Base-by-base conservation (phyloP, 2,888 invertebrate genomes). In the Teinopalpus imperialis region DNA sequence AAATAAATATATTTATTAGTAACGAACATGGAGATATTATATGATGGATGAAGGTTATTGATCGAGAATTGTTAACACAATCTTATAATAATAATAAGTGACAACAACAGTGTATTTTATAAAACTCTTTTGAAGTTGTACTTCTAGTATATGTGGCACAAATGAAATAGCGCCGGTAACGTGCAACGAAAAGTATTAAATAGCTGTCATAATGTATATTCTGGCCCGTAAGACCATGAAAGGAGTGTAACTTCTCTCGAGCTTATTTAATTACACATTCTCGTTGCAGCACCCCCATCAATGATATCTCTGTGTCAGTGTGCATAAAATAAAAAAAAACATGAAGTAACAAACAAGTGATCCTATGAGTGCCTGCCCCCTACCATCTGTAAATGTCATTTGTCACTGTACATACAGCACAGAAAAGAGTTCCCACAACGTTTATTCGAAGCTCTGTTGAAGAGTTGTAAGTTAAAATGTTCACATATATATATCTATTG, bases 401-500 rank as follows among this genome's bases (percentile, higher is more conserved):
- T 37, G 37, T 51, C 52, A 49, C 31, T 67, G 67, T 69, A 67
- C 37, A 69, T 67, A 61, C 32, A 34, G 43, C 54, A 53, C 48
- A 48, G 51, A 52, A 52, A 48, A 58, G 53, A 63, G 60, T 61
- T 56, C 61, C 61, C 55, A 58, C 58, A 55, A 60, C 63, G 57
- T 71, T 67, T 72, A 66, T 68, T 69, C 49, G 52, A 69, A 61
- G 63, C 74, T 74, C 71, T 66, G 69, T 66, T 74, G 74, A 66
- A 63, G 61, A 66, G 56, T 56, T 59, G 59, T 62, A 65, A 60
- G 63, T 66, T 61, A 24, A 53, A 63, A 66, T 69, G 71, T 79
- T 69, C 18, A 46, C 18, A 44, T 40, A 73, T 73, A n/a, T n/a
- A 74, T 76, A 75, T 78, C 61, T 74, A 81, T 78, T 83, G 85